Evolutionary conservation across 2,888 invertebrate species (phyloP).

Genomic region (Chaetogeoica ovagalla): DNA sequence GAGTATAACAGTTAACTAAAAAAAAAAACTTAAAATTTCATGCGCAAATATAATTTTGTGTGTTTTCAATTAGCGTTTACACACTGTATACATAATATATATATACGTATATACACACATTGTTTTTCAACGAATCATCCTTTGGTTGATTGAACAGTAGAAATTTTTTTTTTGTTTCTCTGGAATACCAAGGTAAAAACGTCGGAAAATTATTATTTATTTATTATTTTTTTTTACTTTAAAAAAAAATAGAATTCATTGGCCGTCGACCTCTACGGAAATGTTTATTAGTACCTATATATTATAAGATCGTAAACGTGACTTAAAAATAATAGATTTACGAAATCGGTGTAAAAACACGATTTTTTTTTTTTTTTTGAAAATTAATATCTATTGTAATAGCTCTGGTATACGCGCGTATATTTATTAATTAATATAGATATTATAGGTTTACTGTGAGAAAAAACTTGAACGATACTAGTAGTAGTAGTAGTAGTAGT

Average conservation of each 20-base stretch:
- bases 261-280: slow-evolving; percentile 30
- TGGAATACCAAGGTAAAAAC: slow-evolving; percentile 4
- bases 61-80: too few species aligned
- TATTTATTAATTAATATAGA: too few species aligned
- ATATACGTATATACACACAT: neutral
- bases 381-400: neutral
- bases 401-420: neutral
- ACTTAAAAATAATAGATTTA: slow-evolving; percentile 36
- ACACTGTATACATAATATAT: neutral
- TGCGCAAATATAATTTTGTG: too few species aligned
- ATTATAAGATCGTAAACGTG: slow-evolving; percentile 1
- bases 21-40: too few species aligned
- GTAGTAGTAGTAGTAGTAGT: too few species aligned
- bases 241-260: slow-evolving; percentile 23
- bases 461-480: too few species aligned
- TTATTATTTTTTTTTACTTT: neutral
- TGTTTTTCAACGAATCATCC: slow-evolving; percentile 22
- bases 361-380: neutral
- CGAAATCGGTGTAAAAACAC: slow-evolving; percentile 14
- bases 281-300: neutral
- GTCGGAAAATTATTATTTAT: slow-evolving; percentile 30
- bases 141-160: slow-evolving; percentile 42
- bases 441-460: too few species aligned
- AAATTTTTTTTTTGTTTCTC: neutral
- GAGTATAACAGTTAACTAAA: too few species aligned